These are phyloP conservation scores for Torymus auratus DNA, from an alignment of 2,888 invertebrate species.

Conservation along the genomic window DNA sequence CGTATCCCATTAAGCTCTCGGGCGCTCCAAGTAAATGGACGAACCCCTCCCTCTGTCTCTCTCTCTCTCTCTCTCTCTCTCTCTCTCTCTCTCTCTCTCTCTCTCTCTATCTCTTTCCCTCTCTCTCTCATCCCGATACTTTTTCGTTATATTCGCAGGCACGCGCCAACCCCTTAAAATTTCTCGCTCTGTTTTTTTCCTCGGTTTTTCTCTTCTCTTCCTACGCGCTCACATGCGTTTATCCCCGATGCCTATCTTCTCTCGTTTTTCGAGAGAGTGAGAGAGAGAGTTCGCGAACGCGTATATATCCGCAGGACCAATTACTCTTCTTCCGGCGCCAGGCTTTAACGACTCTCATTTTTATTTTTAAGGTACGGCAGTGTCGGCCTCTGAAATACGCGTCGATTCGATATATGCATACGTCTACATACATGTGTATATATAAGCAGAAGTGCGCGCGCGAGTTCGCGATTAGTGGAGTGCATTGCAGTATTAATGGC, in stretches of 20 bases:
- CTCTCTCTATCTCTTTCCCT: neutral
- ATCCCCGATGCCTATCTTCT: constrained; percentile 36
- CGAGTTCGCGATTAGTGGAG: constrained; percentile 56
- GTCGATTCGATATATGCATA: constrained; percentile 1
- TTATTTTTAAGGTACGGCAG: constrained; percentile 54
- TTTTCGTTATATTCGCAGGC: neutral
- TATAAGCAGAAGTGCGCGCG: constrained; percentile 31
- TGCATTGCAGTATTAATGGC: constrained; percentile 59
- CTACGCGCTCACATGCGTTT: constrained; percentile 20
- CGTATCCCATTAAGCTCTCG: constrained; percentile 11
- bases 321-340: constrained; percentile 54
- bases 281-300: neutral
- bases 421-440: constrained; percentile 1
- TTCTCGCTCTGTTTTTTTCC: no score
- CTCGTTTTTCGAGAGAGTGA: neutral
- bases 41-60: neutral
- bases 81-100: neutral
- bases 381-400: constrained; percentile 39
- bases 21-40: constrained; percentile 45
- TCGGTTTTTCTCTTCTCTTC: neutral
- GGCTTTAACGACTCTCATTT: constrained; percentile 58
- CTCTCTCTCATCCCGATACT: neutral
- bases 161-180: no score
- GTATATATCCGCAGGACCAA: constrained; percentile 47
- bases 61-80: neutral